Base-by-base conservation (phyloP, 2,888 invertebrate genomes). In the Andrena chrysosceles region DNA sequence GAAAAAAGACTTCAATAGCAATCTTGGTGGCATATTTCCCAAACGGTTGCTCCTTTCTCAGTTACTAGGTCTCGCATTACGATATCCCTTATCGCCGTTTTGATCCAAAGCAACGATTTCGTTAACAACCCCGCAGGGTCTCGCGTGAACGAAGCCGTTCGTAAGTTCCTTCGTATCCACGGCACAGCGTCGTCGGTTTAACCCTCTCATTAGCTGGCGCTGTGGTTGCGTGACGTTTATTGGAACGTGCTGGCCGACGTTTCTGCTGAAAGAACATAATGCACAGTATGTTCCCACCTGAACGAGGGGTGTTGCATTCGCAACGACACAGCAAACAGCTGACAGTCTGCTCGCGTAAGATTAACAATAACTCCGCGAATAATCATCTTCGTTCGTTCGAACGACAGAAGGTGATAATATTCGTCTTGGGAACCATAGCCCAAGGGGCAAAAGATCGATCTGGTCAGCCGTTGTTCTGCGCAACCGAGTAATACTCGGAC, bases 91-190 rank as follows among this genome's bases (percentile, higher is more conserved):
- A 48, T 35, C 42, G 13, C 26, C 13, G 8, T 62, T 66, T 42
- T 26, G 42, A 77, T 42, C 35, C 60, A 10, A 26, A 13, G 64
- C 59, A 77, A 66, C 74, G 77, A 77, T 77, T 77, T 66, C 29
- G 60, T 77, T 66, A 60, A 74, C 35, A 77, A 67, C 49, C 77
- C 56, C 66, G 66, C 42, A 29, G 52, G 29, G 73, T 66, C 29
- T 77, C 75, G 66, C 77, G 77, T 60, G 77, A 74, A 77, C 64
- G 59, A 74, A 42, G 20, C 49, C 60, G 26, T 64, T 63, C 52
- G 13, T 54, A 64, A 64, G 26, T 26, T 35, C 13, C 56, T 59
- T 63, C 49, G 59, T 56, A 59, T 26, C 42, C 31, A 63, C 74
- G 72, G 42, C 63, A 54, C 56, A 20, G n/a, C 31, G 33, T 49